These are phyloP conservation scores for Aphelinus atriplicis DNA, from an alignment of 1,140 invertebrate species.

Conservation along the genomic window DNA sequence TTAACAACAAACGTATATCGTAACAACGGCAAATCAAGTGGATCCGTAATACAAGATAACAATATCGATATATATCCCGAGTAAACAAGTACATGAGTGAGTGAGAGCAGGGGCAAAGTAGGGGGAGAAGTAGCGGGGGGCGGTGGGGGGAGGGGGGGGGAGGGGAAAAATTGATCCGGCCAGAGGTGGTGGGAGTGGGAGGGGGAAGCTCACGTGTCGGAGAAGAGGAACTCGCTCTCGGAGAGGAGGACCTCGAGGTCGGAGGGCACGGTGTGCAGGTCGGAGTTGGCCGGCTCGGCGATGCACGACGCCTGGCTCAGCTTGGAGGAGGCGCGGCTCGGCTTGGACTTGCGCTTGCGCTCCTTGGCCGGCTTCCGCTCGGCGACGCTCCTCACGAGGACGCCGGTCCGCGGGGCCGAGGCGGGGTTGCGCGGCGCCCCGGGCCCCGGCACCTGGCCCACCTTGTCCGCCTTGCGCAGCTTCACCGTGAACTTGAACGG, in stretches of 20 bases:
- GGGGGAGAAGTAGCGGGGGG: too few relatives aligned
- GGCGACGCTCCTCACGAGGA: conserved; percentile 60
- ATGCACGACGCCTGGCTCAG: conserved; percentile 46
- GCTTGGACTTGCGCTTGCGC: conserved; percentile 31
- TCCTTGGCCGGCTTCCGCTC: conserved; percentile 3
- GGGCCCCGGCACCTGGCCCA: conserved; percentile 48
- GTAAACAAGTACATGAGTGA: too few relatives aligned
- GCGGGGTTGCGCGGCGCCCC: conserved; percentile 39
- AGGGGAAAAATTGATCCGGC: background rate
- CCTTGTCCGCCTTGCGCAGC: conserved; percentile 75
- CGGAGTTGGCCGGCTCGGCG: conserved; percentile 64
- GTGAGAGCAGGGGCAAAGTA: background rate
- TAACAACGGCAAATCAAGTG: too few relatives aligned
- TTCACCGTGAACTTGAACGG: conserved; percentile 86
- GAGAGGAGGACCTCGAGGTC: conserved; percentile 73
- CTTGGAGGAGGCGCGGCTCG: conserved; percentile 29
- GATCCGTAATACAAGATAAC: too few relatives aligned
- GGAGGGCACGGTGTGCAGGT: conserved; percentile 72
- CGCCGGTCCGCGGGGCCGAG: conserved; percentile 60
- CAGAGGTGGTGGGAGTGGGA: background rate
- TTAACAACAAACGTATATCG: too few relatives aligned
- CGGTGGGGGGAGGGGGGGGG: too few relatives aligned
- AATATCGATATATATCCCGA: too few relatives aligned
- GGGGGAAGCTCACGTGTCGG: conserved; percentile 63
- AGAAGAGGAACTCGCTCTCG: conserved; percentile 71